Evolutionary conservation across 2,797 vertebrate species (phyloP), one percentile per base, ranked within the genome.

Genomic region (Hippoglossus hippoglossus): DNA sequence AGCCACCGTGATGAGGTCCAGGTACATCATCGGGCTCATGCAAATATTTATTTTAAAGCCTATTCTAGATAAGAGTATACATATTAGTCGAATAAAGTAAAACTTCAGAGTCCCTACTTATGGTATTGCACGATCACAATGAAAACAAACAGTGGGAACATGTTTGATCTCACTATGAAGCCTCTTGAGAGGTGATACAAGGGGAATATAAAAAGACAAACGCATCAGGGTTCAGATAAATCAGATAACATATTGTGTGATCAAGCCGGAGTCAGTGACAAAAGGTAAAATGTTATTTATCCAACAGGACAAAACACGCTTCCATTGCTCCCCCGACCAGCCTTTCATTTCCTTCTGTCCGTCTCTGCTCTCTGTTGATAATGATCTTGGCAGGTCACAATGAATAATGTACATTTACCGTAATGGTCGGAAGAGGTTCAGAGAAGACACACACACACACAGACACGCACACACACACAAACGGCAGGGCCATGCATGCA

Each of bases 331-430:
- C 81, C 86, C 75, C 63, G 44, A 46, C 44, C 60, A 55, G 44
- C 59, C 71, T 68, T 73, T 80, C 69, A 75, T 83, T 88, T 83
- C 81, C 83, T 57, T 71, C 59, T 68, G 67, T 75, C 64, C 74
- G 57, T 89, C 86, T 79, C 57, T 75, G 71, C 67, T 57, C 49
- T 75, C 61, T 75, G 79, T 82, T 87, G 88, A 89, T 89, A 90
- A 80, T 75, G 68, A 90, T 88, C 90, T 85, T 79, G 82, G 86
- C 80, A 86, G 82, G 74, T 80, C 77, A 71, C 73, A 79, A 84
- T 89, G 77, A 90, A 91, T 91, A 86, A 92, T 91, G 87, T 80
- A 91, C 80, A 88, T 84, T 88, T 89, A 85, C 81, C 73, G 74
- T 89, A 89, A 91, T 88, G 82, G 82, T 82, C 58, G 67, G 75